Conservation (phyloP, 2,888 invertebrate genomes). For the Idaea aversata region DNA sequence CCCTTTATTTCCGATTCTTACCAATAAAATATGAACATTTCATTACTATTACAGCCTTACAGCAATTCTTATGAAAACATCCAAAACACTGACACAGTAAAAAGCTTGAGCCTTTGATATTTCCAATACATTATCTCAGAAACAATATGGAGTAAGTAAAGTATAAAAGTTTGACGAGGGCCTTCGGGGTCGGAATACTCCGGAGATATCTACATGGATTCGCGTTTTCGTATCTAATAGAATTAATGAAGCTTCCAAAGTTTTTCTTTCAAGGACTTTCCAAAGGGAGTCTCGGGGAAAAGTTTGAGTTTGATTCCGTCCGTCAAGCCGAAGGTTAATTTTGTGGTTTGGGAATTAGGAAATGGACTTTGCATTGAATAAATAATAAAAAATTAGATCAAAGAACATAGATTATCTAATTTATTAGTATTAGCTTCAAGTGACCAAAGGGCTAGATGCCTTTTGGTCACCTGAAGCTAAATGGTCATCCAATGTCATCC, state of each 20-base stretch:
- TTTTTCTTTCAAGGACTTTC: slow-evolving; percentile 22
- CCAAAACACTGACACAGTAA: neutral
- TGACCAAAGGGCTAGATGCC: neutral
- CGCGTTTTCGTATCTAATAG: slow-evolving; percentile 30
- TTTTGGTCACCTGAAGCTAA: neutral
- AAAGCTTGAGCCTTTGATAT: neutral
- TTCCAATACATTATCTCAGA: slow-evolving; percentile 15
- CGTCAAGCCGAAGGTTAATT: slow-evolving; percentile 2
- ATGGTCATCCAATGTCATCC: too few relatives aligned
- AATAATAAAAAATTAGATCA: neutral
- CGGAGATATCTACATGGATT: slow-evolving; percentile 19
- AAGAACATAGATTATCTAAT: neutral
- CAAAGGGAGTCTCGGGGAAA: slow-evolving; percentile 17
- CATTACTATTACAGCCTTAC: too few relatives aligned
- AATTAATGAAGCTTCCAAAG: slow-evolving; percentile 40
- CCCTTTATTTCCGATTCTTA: too few relatives aligned
- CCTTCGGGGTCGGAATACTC: slow-evolving; percentile 23
- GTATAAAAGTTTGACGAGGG: slow-evolving; percentile 43
- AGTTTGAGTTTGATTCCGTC: slow-evolving; percentile 5
- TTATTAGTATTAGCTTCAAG: neutral
- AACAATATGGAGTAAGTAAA: slow-evolving; percentile 33
- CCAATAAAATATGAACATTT: too few relatives aligned
- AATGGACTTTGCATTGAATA: neutral
- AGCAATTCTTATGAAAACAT: neutral
- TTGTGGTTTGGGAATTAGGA: neutral